Conservation (phyloP, 1,140 invertebrate species). For the Lethrus apterus region DNA sequence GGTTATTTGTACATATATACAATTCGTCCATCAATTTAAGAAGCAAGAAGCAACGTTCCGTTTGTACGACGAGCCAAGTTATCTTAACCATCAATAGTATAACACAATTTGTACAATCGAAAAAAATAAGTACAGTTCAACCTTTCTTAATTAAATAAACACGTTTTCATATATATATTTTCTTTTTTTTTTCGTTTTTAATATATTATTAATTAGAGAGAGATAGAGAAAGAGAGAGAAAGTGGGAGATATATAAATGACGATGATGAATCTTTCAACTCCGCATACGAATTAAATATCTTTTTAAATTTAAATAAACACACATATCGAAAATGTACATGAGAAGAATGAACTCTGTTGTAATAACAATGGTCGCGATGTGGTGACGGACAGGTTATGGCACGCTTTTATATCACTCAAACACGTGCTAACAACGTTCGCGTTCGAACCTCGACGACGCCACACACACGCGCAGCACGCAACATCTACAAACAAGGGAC, state of each 20-base stretch:
- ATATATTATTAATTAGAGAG: slow-evolving; percentile 29
- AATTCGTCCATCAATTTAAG: too few relatives aligned
- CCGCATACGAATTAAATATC: slow-evolving; percentile 24
- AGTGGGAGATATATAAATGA: slow-evolving; percentile 16
- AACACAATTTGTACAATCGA: slow-evolving; percentile 43
- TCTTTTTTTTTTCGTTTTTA: too few relatives aligned
- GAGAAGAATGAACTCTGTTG: slow-evolving; percentile 18
- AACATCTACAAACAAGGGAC: too few relatives aligned
- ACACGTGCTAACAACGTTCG: slow-evolving; percentile 34
- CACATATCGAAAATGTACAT: slow-evolving; percentile 28
- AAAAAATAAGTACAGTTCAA: slow-evolving; percentile 41
- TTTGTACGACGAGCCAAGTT: too few relatives aligned
- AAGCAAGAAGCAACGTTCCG: too few relatives aligned
- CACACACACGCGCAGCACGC: too few relatives aligned
- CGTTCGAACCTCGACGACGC: slow-evolving; percentile 26
- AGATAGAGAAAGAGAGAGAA: slow-evolving; percentile 10
- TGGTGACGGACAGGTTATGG: slow-evolving; percentile 30
- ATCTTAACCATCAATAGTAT: slow-evolving; percentile 21
- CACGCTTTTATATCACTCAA: slow-evolving; percentile 35
- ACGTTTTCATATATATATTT: slow-evolving; percentile 17
- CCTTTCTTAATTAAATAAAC: too few relatives aligned
- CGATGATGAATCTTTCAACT: slow-evolving; percentile 25
- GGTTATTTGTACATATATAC: too few relatives aligned
- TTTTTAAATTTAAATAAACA: slow-evolving; percentile 17
- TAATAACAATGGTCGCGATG: slow-evolving; percentile 18